These are phyloP conservation scores for Drosophila infuscata DNA, from an alignment of 2,888 invertebrate genomes.

Conservation along the genomic window DNA sequence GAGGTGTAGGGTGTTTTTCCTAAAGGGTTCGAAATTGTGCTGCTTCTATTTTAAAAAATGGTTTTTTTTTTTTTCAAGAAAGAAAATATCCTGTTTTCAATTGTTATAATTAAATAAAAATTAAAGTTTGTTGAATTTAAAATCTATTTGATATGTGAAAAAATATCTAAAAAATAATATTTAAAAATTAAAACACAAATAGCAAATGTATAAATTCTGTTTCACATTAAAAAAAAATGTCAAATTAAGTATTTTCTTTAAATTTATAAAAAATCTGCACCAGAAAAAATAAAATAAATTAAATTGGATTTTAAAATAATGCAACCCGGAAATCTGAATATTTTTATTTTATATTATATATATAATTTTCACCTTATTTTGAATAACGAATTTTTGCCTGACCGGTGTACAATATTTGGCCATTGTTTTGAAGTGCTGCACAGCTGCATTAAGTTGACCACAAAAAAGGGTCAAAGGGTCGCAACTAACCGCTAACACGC, in stretches of 20 bases:
- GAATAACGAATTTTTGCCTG: not conserved
- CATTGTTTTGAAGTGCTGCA: not conserved
- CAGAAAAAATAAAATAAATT: not conserved
- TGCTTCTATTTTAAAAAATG: not conserved
- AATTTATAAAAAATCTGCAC: rapidly evolving
- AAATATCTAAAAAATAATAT: not conserved
- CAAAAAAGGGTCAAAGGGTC: not conserved
- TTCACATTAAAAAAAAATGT: not conserved
- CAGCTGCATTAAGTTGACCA: not conserved
- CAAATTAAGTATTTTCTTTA: not conserved
- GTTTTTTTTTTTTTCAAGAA: too few species aligned
- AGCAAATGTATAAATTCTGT: not conserved
- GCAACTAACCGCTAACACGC: not conserved
- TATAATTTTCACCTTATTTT: not conserved
- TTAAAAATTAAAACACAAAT: not conserved
- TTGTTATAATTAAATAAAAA: not conserved
- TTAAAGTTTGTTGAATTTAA: not conserved
- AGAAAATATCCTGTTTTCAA: not conserved
- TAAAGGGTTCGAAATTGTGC: too few species aligned
- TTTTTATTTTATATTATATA: too few species aligned
- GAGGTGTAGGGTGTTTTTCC: too few species aligned
- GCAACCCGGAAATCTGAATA: too few species aligned
- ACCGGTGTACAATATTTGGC: not conserved
- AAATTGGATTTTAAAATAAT: not conserved
- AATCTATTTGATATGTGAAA: not conserved